phyloP scores from a whole-genome alignment of 2,888 invertebrate species.

The Seira ritae region DNA sequence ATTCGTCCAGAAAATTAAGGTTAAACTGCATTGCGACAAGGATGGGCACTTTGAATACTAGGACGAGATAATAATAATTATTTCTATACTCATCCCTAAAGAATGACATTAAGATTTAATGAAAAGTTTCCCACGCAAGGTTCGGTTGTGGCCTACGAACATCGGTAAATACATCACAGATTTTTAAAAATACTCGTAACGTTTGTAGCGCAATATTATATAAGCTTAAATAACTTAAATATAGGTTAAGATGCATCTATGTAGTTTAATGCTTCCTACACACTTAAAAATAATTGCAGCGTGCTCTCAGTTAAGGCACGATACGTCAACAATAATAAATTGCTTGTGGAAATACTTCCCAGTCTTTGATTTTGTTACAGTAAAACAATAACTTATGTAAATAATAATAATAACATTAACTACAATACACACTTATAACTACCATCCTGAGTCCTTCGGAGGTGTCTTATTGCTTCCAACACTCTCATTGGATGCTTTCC shows the following conservation, averaged over 20 bases:
- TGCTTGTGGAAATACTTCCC: conserved; percentile 51
- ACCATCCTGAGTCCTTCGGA: conserved; percentile 58
- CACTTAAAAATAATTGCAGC: conserved; percentile 21
- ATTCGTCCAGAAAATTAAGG: neutral
- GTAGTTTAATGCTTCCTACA: conserved; percentile 43
- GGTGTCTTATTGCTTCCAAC: conserved; percentile 44
- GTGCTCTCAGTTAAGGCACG: conserved; percentile 8
- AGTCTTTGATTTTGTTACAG: conserved; percentile 54
- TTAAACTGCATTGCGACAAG: conserved; percentile 56
- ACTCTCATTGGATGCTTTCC: conserved; percentile 66
- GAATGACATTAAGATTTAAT: no score
- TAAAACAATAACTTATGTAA: conserved; percentile 57
- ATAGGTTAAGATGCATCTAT: conserved; percentile 51
- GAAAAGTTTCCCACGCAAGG: neutral
- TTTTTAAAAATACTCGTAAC: conserved; percentile 59
- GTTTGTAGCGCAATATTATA: conserved; percentile 31
- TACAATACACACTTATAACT: conserved; percentile 1
- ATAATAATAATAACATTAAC: conserved; percentile 16
- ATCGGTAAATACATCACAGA: conserved; percentile 62
- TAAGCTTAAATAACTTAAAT: conserved; percentile 3
- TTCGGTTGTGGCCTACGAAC: conserved; percentile 17
- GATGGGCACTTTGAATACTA: conserved; percentile 53
- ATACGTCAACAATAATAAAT: conserved; percentile 25
- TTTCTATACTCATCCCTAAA: neutral
- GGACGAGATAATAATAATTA: neutral